A percentile compares a stretch with the other conserved stretches of the same genome.
Conservation (phyloP, 2,888 invertebrate species). For the Microctonus hyperodae region DNA sequence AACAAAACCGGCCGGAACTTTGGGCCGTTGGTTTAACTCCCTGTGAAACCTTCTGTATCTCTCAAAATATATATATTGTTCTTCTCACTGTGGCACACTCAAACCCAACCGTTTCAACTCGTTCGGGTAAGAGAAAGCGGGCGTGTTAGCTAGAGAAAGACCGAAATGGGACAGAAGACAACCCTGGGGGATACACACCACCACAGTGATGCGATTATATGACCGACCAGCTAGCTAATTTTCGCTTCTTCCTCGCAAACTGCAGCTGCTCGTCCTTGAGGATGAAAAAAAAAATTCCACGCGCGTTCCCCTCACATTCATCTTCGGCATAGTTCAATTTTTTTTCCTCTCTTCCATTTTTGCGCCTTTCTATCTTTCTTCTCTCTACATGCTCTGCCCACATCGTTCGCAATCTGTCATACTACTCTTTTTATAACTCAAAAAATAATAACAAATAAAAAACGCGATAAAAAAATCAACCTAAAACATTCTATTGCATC, state of each 20-base stretch:
- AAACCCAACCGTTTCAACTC: neutral
- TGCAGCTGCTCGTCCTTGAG: conserved; percentile 39
- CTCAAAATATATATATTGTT: neutral
- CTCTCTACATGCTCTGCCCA: conserved; percentile 3
- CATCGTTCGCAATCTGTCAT: conserved; percentile 11
- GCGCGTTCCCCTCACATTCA: conserved; percentile 14
- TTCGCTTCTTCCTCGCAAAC: conserved; percentile 29
- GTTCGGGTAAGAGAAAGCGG: neutral
- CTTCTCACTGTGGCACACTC: neutral
- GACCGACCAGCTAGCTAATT: conserved; percentile 33
- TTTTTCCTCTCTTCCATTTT: neutral
- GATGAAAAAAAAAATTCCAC: conserved; percentile 27
- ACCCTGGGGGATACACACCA: conserved; percentile 12
- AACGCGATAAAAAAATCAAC: neutral
- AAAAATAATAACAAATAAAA: neutral
- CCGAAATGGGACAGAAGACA: neutral
- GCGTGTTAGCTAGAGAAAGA: neutral
- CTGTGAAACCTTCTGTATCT: neutral
- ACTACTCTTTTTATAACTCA: neutral
- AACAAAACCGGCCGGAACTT: conserved; percentile 28
- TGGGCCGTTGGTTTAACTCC: conserved; percentile 15
- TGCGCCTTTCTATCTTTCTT: neutral
- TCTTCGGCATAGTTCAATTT: conserved; percentile 7
- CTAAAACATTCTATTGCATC: neutral
- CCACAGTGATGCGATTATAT: conserved; percentile 11